A percentile compares a stretch with the other conserved stretches of the same genome.
Conservation (phyloP, 1,140 invertebrate genomes). For the Zaprionus ornatus region DNA sequence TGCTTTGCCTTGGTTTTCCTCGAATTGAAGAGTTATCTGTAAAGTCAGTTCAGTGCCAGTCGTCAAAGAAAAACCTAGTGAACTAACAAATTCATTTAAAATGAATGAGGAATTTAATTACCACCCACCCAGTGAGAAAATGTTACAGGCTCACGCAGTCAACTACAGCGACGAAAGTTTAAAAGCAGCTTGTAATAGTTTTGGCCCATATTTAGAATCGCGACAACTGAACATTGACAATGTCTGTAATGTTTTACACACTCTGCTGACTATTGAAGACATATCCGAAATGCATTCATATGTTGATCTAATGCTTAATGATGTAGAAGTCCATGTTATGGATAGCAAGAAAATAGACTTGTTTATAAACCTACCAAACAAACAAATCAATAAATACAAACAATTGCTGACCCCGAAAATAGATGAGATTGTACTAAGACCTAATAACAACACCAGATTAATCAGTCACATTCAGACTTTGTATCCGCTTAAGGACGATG, state of each 20-base stretch:
- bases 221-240: constrained; percentile 4
- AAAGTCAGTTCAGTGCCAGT: neutral
- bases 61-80: neutral
- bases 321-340: neutral
- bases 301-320: neutral
- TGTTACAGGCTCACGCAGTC: neutral
- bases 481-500: neutral
- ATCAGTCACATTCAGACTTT: constrained; percentile 17
- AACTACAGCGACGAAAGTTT: constrained; percentile 5
- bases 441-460: neutral
- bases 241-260: neutral
- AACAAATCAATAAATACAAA: neutral
- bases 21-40: neutral
- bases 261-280: constrained; percentile 7
- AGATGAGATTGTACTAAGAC: constrained; percentile 2
- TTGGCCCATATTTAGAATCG: neutral
- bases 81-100: neutral
- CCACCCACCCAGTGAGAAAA: neutral
- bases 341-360: neutral
- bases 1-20: neutral
- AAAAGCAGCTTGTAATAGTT: neutral
- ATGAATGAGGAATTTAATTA: neutral
- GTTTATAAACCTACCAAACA: neutral
- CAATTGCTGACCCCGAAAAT: neutral
- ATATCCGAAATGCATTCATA: neutral